These are phyloP conservation scores for Eristalinus aeneus DNA, from an alignment of 2,888 invertebrate genomes.

Conservation along the genomic window DNA sequence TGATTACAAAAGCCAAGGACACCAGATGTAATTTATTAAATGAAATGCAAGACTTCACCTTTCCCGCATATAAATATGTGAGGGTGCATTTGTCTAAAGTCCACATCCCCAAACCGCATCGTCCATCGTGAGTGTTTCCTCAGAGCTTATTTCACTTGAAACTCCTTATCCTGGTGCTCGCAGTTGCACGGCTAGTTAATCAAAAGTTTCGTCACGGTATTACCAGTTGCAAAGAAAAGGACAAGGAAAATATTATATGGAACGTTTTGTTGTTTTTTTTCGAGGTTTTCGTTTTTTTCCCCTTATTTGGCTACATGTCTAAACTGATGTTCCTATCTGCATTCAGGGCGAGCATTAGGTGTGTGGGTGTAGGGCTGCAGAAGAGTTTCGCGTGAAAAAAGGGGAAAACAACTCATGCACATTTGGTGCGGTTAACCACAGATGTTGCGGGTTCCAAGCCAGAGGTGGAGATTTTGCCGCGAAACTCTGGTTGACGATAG, in stretches of 20 bases:
- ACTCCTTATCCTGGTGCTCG: constrained; percentile 9
- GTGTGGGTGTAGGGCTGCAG: not conserved
- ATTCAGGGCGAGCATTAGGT: not conserved
- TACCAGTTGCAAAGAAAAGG: constrained; percentile 4
- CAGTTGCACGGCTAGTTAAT: constrained; percentile 31
- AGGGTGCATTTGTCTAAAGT: constrained; percentile 37
- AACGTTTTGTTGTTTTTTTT: constrained; percentile 12
- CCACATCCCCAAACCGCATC: constrained; percentile 5
- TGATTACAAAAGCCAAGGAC: constrained; percentile 31
- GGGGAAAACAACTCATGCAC: not conserved
- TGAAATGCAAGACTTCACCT: constrained; percentile 48
- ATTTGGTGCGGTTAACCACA: not conserved
- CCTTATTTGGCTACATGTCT: not conserved
- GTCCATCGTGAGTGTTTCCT: not conserved
- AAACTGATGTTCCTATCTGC: not conserved
- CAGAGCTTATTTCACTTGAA: constrained; percentile 35
- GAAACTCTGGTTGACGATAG: not conserved
- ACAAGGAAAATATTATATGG: constrained; percentile 30
- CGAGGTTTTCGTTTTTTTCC: no score
- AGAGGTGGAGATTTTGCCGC: not conserved
- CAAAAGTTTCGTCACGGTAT: constrained; percentile 55
- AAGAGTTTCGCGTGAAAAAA: not conserved
- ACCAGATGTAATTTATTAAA: constrained; percentile 47
- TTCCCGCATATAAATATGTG: constrained; percentile 35
- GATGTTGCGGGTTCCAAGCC: not conserved